Evolutionary conservation across 2,888 invertebrate species (phyloP).

Genomic region (Eupithecia abbreviata): DNA sequence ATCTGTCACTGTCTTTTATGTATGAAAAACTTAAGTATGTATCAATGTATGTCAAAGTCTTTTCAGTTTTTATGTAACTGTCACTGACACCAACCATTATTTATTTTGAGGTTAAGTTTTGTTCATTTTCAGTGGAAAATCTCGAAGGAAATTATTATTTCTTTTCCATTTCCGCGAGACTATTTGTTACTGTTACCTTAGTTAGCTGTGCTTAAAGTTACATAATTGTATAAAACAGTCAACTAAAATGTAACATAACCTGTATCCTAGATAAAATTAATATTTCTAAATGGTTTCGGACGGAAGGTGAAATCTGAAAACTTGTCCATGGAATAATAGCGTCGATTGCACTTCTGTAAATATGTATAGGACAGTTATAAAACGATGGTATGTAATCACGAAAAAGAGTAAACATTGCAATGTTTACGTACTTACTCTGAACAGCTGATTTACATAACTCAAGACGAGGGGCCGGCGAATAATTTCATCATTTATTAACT

Average conservation of each 20-base stretch:
- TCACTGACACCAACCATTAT: no score
- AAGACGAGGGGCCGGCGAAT: background rate
- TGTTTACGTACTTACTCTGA: background rate
- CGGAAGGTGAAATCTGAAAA: background rate
- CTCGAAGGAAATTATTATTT: no score
- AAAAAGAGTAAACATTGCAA: background rate
- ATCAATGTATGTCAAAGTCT: no score
- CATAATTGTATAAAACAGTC: background rate
- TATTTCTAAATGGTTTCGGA: background rate
- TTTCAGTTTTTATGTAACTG: no score
- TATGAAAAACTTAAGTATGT: no score
- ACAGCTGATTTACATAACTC: conserved; percentile 2
- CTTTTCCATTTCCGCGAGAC: no score
- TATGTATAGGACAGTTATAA: conserved; percentile 68
- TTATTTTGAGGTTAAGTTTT: no score
- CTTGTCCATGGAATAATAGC: background rate
- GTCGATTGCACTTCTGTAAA: conserved; percentile 21
- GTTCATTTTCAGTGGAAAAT: no score
- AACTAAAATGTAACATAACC: conserved; percentile 16
- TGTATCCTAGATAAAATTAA: background rate
- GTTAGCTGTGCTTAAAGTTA: background rate
- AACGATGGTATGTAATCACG: conserved; percentile 61
- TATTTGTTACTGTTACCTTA: background rate
- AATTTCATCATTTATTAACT: background rate
- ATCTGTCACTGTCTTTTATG: background rate